Evolutionary conservation across 2,888 invertebrate genomes (phyloP), one percentile per base, ranked within the genome.

Genomic region (Calameuta filiformis): DNA sequence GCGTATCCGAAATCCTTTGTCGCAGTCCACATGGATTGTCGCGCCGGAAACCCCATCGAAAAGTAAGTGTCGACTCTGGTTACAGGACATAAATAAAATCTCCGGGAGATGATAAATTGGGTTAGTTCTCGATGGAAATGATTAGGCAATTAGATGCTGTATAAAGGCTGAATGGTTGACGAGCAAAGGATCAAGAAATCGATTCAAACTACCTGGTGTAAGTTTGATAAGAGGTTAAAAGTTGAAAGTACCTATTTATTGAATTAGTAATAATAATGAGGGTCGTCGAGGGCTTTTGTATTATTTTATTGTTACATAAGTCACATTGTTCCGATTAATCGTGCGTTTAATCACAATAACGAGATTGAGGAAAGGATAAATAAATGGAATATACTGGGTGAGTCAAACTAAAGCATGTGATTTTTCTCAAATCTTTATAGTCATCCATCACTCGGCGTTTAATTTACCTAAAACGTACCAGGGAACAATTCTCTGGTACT

Each of bases 1-100:
- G 95, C 1, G 94, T 95, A 1, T 92, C 92, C 79, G 94, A 94
- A 83, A 92, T 95, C 77, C 91, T 94, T 2, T 93, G 89, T 35
- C 90, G 83, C 6, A 77, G 82, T 31, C 80, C 81, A n/a, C 83
- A 77, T 35, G 82, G 82, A 4, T 68, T 85, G 9, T 56, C 81
- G 6, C 82, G 84, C 12, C 81, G 83, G 34, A 85, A 83, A 68
- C 80, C 83, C 15, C 85, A 84, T 73, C 87, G 83, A 68, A 86
- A 86, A 82, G 90, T 89, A 85, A 88, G 88, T 84, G 73, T 81
- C 68, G 73, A 79, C 73, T 37, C 78, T 71, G n/a, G 56, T 77
- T 77, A 33, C 69, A 75, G 3, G 9, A 9, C 9, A 9, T 56
- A 9, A 56, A 56, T 56, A 35, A 56, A 35, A 56, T 56, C 23